Base-by-base conservation (phyloP, 2,797 vertebrate species). In the Potorous gilbertii region DNA sequence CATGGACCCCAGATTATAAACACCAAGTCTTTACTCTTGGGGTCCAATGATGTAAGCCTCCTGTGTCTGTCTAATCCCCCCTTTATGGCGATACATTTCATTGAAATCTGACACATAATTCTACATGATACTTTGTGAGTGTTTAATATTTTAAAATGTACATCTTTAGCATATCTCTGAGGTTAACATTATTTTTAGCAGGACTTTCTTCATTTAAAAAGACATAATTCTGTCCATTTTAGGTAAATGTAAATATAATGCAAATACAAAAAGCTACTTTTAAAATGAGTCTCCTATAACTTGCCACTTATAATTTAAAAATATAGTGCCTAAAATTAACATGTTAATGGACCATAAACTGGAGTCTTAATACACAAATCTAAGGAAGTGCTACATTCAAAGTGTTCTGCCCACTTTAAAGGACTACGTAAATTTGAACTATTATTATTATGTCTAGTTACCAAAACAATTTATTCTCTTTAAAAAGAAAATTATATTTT, bases 401-500 rank as follows among this genome's bases (percentile, higher is more conserved):
- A 46, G 40, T 52, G 21, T 90, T 46, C 52, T 90, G 46, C 21
- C 28, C 87, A 46, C 11, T 52, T 54, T 54, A 31, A 90, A 54
- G 27, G 4, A 29, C 11, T 14, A 31, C 5, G 16, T 52, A 90
- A 54, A 31, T 90, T 24, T 46, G 8, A 81, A 81, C 18, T 81
- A 81, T 40, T 54, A 91, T n/a, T 89, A 21, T 90, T 54, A 90
- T n/a, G 12, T 54, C 92, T 90, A 34, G 46, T 27, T 95, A 92
- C 90, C 10, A 40, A 18, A 95, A 95, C 16, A 87, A 31, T 81
- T 90, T 0, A 0, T 18, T 54, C 94, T 96, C 92, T 96, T 34
- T 56, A 92, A 96, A 97, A 96, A 96, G 40, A 55, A 97, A 66
- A 24, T 24, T 55, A 50, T 52, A 91, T 95, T 96, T 96, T 90